phyloP scores from a whole-genome alignment of 2,888 invertebrate genomes.

The Spilarctia lutea region DNA sequence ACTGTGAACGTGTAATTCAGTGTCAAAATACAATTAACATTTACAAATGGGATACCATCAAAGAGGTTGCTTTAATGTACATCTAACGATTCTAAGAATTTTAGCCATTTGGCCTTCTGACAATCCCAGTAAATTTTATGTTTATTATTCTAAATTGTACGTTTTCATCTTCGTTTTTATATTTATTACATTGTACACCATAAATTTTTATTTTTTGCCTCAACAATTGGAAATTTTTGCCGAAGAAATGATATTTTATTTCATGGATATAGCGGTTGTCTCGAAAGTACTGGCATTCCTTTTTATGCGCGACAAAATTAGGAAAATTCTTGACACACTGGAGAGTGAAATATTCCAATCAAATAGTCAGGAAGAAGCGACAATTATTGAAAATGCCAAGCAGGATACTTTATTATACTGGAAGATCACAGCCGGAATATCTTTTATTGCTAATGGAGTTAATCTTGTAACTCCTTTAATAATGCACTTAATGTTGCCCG shows the following conservation, averaged over 20 bases:
- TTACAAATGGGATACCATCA: slow-evolving; percentile 51
- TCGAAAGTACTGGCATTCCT: slow-evolving; percentile 67
- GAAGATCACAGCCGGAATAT: slow-evolving; percentile 61
- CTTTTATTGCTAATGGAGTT: slow-evolving; percentile 54
- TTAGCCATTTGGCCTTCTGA: slow-evolving; percentile 62
- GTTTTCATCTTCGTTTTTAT: slow-evolving; percentile 53
- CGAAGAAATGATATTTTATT: slow-evolving; percentile 70
- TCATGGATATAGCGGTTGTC: slow-evolving; percentile 58
- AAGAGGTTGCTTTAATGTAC: slow-evolving; percentile 65
- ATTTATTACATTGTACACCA: slow-evolving; percentile 54
- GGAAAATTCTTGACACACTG: slow-evolving; percentile 58
- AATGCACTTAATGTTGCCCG: slow-evolving; percentile 54
- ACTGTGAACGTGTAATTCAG: background rate
- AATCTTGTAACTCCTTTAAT: slow-evolving; percentile 62
- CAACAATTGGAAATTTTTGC: slow-evolving; percentile 62
- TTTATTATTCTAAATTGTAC: slow-evolving; percentile 56
- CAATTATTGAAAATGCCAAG: slow-evolving; percentile 61
- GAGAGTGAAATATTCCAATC: slow-evolving; percentile 69
- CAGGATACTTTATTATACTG: slow-evolving; percentile 60
- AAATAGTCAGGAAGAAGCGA: slow-evolving; percentile 48
- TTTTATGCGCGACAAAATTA: slow-evolving; percentile 57
- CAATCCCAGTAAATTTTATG: slow-evolving; percentile 48
- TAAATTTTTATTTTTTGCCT: slow-evolving; percentile 67
- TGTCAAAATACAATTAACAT: background rate
- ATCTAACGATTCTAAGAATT: slow-evolving; percentile 62